Evolutionary conservation across 2,113 vertebrate genomes (phyloP).

Genomic region (Cinclus cinclus): DNA sequence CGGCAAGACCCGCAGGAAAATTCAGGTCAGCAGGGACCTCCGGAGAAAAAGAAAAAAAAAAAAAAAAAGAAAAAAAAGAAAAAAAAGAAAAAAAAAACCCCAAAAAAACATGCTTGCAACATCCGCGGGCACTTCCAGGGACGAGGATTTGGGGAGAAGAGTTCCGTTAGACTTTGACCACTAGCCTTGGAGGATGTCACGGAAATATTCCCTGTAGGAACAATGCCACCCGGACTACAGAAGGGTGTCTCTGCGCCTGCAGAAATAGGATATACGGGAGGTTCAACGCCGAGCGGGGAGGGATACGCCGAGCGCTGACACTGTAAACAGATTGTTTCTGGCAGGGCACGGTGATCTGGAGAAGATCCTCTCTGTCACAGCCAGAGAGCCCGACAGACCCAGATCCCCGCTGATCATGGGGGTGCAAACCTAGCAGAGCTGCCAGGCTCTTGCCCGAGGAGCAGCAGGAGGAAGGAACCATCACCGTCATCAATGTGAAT

Average conservation of each 20-base stretch:
- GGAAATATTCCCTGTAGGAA: neutral
- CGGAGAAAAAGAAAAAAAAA: neutral
- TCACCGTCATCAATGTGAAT: neutral
- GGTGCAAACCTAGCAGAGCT: neutral
- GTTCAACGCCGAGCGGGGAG: neutral
- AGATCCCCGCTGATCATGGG: accelerated
- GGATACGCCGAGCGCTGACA: neutral
- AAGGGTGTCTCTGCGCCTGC: neutral
- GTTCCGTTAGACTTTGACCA: neutral
- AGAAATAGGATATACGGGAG: neutral
- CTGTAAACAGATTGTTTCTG: slow-evolving; percentile 42
- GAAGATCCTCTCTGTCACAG: neutral
- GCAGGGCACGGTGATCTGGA: neutral
- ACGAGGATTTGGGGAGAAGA: neutral
- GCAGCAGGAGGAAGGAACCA: neutral
- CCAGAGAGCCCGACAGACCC: neutral
- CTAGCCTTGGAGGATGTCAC: neutral
- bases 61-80: too few species aligned
- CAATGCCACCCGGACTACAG: neutral
- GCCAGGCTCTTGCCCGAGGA: neutral
- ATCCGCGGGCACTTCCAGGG: accelerated
- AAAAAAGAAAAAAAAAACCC: neutral
- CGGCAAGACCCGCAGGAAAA: neutral
- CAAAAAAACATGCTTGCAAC: neutral
- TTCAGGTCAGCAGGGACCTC: neutral